Base-by-base conservation (phyloP, 1,140 invertebrate genomes). In the Cylas formicarius region DNA sequence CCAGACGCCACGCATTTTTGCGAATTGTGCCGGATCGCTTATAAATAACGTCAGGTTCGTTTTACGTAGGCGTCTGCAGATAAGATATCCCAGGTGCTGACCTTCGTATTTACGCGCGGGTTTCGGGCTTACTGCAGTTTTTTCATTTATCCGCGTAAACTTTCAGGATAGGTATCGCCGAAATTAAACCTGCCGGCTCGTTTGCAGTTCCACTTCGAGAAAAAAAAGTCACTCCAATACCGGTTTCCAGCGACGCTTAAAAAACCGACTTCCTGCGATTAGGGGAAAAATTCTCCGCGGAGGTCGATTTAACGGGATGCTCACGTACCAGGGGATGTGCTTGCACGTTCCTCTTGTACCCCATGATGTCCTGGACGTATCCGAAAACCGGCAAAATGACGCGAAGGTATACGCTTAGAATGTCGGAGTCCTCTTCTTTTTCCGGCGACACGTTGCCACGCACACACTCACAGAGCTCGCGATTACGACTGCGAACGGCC, bases 311-410 rank as follows among this genome's bases (percentile, higher is more conserved):
- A 19, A 20, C 13, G 11, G 22, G 22, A 16, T 17, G 20, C 16
- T 32, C 31, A 36, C 50, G 17, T 43, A 52, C 50, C 50, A 47
- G n/a, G 22, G 50, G 44, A 33, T 46, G 44, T 18, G 50, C 50
- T 24, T 52, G 50, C 9, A 52, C 26, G 14, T 27, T 20, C 24
- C 50, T 47, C 20, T 45, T 47, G 35, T 52, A 52, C 33, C 50
- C 50, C 50, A 52, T 52, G 19, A 10, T 21, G 2, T 14, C 2
- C 11, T 44, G 8, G 6, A 14, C 7, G 8, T n/a, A 11, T 9
- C 13, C 9, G 29, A 39, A 27, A n/a, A 16, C 17, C 10, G 16
- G 10, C 5, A 8, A 28, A 4, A 16, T 19, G 7, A 10, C 19
- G 26, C 10, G 10, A 36, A 36, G n/a, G n/a, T 27, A 39, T 1